Base-by-base conservation (phyloP, 2,113 vertebrate species). In the Neofelis nebulosa region DNA sequence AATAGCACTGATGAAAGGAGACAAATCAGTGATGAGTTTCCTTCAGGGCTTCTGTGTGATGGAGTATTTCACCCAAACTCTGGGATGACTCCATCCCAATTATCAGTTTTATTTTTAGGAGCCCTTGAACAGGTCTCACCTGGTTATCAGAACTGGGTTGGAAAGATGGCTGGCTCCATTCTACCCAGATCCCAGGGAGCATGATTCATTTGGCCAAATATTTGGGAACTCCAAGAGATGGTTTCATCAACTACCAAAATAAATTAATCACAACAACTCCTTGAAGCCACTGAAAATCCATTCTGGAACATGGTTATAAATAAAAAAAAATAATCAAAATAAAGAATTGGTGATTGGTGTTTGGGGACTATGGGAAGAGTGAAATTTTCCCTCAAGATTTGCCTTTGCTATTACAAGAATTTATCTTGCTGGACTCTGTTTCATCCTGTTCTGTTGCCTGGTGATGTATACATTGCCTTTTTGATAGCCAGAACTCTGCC, bases 261-360 rank as follows among this genome's bases (percentile, higher is more conserved):
- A 91, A 91, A 94, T 18, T 79, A 89, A 79, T 81, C 31, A 65
- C 52, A 94, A 16, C 4, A 96, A 87, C 55, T 68, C 50, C 69
- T 84, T 85, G 81, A 92, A 82, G 33, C 29, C 29, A 48, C 16
- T 36, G 81, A 33, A 57, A 52, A 71, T 65, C 23, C 33, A 48
- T 90, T 89, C 16, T 89, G 65, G 45, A 89, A 88, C 12, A 88
- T 93, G 31, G 25, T 84, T 89, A 82, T 68, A 91, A 84, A 89
- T 66, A 76, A 1, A 87, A n/a, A n/a, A 97, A 96, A 94, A 84
- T 36, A 69, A 82, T 83, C 50, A 82, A 84, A 83, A 84, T 65
- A 19, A 93, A 52, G 45, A 68, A 80, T 45, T 50, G 18, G 13
- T 80, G 73, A 61, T 57, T 65, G 25, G 25, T 57, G 19, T 45